Conservation (phyloP, 2,888 invertebrate species). For the Criorhina ranunculi region DNA sequence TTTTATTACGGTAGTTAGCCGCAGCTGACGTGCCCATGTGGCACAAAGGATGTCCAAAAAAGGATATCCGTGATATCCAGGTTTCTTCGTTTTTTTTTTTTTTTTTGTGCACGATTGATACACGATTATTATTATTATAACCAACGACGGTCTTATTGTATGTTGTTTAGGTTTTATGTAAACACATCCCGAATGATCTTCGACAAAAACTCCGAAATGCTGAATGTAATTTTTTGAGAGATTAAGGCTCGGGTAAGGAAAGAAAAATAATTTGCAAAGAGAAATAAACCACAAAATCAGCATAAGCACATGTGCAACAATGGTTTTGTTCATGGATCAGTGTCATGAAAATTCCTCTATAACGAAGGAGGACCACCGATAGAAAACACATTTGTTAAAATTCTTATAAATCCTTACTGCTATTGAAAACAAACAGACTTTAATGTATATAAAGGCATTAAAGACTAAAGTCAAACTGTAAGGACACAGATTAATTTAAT, state of each 20-base stretch:
- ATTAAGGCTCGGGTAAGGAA: neutral
- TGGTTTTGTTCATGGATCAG: slow-evolving; percentile 17
- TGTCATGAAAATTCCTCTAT: neutral
- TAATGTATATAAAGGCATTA: too few species aligned
- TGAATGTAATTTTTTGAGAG: slow-evolving; percentile 15
- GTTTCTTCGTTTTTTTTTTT: slow-evolving; percentile 18
- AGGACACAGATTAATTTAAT: slow-evolving; percentile 1
- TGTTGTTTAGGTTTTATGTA: slow-evolving; percentile 26
- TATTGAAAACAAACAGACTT: too few species aligned
- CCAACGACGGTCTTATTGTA: slow-evolving; percentile 20
- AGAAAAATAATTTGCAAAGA: slow-evolving; percentile 22
- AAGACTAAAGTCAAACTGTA: neutral
- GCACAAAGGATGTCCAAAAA: slow-evolving; percentile 56
- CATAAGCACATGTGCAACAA: slow-evolving; percentile 33
- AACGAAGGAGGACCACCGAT: slow-evolving; percentile 5
- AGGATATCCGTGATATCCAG: slow-evolving; percentile 59
- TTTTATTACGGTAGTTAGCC: slow-evolving; percentile 68
- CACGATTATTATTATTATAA: slow-evolving; percentile 29
- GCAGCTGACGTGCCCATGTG: slow-evolving; percentile 60
- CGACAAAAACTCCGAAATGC: slow-evolving; percentile 10
- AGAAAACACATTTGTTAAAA: slow-evolving; percentile 39
- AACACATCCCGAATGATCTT: neutral
- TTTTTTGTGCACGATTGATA: neutral
- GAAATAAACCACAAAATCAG: slow-evolving; percentile 35
- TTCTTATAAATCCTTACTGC: too few species aligned